Percentiles rank a stretch among this genome's conserved stretches.
These are phyloP conservation scores for Slavum lentiscoides DNA, from an alignment of 2,888 invertebrate species.

Conservation along the genomic window DNA sequence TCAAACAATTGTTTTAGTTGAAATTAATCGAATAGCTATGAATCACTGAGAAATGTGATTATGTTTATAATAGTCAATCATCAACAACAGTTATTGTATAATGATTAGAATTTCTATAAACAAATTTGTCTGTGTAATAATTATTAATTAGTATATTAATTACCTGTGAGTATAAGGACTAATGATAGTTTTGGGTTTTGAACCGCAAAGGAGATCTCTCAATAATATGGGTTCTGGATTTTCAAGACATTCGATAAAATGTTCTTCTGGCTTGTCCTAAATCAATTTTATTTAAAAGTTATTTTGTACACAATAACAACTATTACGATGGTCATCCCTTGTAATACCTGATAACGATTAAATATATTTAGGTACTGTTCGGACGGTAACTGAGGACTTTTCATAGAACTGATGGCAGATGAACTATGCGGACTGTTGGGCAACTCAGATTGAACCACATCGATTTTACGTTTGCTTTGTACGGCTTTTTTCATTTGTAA, in stretches of 20 bases:
- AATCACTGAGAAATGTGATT: too few species aligned
- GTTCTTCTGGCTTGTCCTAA: conserved; percentile 3
- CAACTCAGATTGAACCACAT: not conserved
- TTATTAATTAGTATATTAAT: not conserved
- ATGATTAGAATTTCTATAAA: too few species aligned
- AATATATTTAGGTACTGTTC: conserved; percentile 38
- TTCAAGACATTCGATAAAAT: conserved; percentile 32
- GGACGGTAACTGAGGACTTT: not conserved
- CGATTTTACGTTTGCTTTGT: not conserved
- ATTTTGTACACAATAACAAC: not conserved
- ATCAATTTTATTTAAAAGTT: not conserved
- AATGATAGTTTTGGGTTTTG: conserved; percentile 50
- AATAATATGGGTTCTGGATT: conserved; percentile 34
- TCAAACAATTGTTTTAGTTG: too few species aligned
- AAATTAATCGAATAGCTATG: too few species aligned
- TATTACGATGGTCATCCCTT: not conserved
- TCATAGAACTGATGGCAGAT: not conserved
- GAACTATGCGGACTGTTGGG: not conserved
- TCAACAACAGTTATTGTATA: too few species aligned
- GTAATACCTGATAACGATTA: conserved; percentile 43
- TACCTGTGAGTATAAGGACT: conserved; percentile 62
- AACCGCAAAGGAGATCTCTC: conserved; percentile 40
- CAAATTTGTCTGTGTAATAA: not conserved
- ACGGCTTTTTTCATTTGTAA: not conserved
- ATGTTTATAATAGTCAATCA: too few species aligned